Percentiles rank a stretch among this genome's conserved stretches.
phyloP scores from a whole-genome alignment of 2,797 vertebrate genomes.

The Mallotus villosus region DNA sequence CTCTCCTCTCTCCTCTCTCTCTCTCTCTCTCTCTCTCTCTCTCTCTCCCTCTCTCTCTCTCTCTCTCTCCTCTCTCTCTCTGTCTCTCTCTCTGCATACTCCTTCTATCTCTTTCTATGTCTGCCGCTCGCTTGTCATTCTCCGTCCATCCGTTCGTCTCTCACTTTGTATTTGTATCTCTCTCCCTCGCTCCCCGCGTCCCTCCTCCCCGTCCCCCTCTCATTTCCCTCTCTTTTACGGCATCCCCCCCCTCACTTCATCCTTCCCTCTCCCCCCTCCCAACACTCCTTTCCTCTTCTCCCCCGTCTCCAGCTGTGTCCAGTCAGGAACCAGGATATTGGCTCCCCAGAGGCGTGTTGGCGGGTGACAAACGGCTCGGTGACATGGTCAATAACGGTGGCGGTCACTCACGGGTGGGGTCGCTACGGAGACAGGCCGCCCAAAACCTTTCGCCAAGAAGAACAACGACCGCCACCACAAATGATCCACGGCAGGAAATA shows the following conservation, averaged over 20 bases:
- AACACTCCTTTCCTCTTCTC: not conserved
- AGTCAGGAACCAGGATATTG: too few relatives aligned
- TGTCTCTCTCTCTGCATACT: too few relatives aligned
- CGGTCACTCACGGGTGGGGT: slow-evolving; percentile 18
- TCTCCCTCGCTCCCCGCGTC: not conserved
- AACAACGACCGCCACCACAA: slow-evolving; percentile 29
- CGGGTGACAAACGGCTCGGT: slow-evolving; percentile 28
- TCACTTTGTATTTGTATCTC: not conserved
- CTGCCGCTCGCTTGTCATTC: not conserved
- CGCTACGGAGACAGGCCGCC: slow-evolving; percentile 28
- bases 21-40: too few relatives aligned
- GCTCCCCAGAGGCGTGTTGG: too few relatives aligned
- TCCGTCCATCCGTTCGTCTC: not conserved
- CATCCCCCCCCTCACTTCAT: not conserved
- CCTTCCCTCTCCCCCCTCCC: not conserved
- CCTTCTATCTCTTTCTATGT: too few relatives aligned
- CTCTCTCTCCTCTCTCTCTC: too few relatives aligned
- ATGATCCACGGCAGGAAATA: slow-evolving; percentile 41
- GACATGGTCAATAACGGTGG: slow-evolving; percentile 33
- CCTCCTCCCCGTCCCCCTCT: slow-evolving; percentile 8
- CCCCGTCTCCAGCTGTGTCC: not conserved
- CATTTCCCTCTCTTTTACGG: not conserved
- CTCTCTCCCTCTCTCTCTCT: too few relatives aligned
- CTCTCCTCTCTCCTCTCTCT: too few relatives aligned
- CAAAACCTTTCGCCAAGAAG: slow-evolving; percentile 33